Evolutionary conservation across 2,797 vertebrate genomes (phyloP).

Genomic region (Micropoecilia bifurca): DNA sequence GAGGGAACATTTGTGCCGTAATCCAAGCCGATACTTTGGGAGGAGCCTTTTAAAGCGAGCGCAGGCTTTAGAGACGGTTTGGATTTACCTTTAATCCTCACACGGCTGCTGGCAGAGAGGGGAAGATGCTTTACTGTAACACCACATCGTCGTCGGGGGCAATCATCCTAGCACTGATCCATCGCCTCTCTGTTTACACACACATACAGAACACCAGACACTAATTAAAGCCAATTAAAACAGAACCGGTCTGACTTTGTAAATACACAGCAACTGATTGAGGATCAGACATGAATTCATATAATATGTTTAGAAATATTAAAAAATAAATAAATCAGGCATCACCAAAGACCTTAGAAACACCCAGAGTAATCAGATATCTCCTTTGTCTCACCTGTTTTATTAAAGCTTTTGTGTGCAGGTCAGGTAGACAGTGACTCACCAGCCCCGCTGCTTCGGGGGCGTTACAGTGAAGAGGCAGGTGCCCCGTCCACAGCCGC

Average conservation of each 20-base stretch:
- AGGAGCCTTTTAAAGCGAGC: slow-evolving; percentile 64
- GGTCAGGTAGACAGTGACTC: slow-evolving; percentile 1
- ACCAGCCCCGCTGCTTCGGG: slow-evolving; percentile 20
- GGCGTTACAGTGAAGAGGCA: slow-evolving; percentile 54
- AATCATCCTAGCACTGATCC: slow-evolving; percentile 21
- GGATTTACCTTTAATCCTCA: slow-evolving; percentile 72
- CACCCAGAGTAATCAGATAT: background rate
- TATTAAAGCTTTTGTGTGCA: slow-evolving; percentile 37
- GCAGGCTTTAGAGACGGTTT: slow-evolving; percentile 59
- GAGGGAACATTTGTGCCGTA: slow-evolving; percentile 44
- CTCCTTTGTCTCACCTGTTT: slow-evolving; percentile 37
- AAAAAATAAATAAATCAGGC: background rate
- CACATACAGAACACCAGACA: background rate
- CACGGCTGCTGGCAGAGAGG: slow-evolving; percentile 47
- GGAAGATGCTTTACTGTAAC: slow-evolving; percentile 29
- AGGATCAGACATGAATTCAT: background rate
- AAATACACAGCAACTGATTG: background rate
- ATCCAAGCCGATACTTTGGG: slow-evolving; percentile 56
- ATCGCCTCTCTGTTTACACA: slow-evolving; percentile 8
- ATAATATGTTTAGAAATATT: background rate
- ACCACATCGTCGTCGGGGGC: slow-evolving; percentile 3
- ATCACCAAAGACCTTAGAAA: background rate
- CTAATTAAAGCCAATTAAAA: slow-evolving; percentile 28
- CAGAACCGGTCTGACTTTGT: background rate
- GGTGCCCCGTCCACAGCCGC: slow-evolving; percentile 37